phyloP scores from a whole-genome alignment of 2,797 vertebrate species.

The Anolis apletophallus region DNA sequence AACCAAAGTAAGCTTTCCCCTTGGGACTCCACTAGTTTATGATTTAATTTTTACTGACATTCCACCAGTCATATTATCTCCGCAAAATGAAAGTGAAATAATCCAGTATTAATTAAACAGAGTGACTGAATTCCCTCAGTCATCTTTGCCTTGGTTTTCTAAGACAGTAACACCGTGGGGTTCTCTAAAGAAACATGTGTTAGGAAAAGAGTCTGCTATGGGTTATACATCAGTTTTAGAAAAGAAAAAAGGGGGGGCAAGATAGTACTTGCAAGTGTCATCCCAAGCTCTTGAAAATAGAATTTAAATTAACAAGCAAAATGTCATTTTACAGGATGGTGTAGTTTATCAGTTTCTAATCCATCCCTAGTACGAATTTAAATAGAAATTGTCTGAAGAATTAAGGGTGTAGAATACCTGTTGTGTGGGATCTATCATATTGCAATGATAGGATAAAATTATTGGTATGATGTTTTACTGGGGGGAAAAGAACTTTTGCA shows the following conservation, averaged over 20 bases:
- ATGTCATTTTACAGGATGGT: constrained; percentile 60
- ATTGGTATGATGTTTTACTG: constrained; percentile 43
- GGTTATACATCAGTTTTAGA: constrained; percentile 43
- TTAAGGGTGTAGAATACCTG: constrained; percentile 60
- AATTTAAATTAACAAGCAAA: constrained; percentile 17
- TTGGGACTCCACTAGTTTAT: constrained; percentile 78
- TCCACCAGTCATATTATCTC: constrained; percentile 79
- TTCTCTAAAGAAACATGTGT: constrained; percentile 67
- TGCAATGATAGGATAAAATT: constrained; percentile 47
- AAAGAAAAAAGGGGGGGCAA: constrained; percentile 5
- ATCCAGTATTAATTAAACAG: constrained; percentile 84
- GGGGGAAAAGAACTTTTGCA: constrained; percentile 46
- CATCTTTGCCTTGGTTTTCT: constrained; percentile 76
- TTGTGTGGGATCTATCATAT: constrained; percentile 58
- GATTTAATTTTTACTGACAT: constrained; percentile 85
- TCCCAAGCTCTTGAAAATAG: too few species aligned
- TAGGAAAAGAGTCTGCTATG: background rate
- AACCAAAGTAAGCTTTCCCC: constrained; percentile 77
- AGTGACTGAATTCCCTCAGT: constrained; percentile 78
- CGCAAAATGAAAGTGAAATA: constrained; percentile 84
- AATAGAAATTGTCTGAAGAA: constrained; percentile 75
- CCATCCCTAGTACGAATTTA: constrained; percentile 70
- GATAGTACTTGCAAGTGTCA: background rate
- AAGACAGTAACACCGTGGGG: constrained; percentile 61
- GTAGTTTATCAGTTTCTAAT: background rate